Conservation (phyloP, 2,888 invertebrate species). For the Ceriagrion tenellum region DNA sequence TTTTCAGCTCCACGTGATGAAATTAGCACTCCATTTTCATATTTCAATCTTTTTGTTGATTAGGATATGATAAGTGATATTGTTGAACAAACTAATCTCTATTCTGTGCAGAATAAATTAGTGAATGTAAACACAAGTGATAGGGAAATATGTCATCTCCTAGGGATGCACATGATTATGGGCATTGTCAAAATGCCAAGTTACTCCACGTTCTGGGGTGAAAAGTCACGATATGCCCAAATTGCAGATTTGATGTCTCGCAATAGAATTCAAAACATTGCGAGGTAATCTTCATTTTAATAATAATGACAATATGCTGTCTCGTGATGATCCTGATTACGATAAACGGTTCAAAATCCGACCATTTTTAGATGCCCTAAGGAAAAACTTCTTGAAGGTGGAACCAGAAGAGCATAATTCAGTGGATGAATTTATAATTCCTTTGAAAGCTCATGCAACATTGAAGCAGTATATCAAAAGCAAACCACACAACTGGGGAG, state of each 20-base stretch:
- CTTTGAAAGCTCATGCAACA: constrained; percentile 73
- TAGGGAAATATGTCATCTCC: constrained; percentile 72
- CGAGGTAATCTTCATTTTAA: constrained; percentile 56
- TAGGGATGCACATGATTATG: constrained; percentile 72
- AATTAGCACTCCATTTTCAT: constrained; percentile 69
- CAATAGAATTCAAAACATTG: constrained; percentile 72
- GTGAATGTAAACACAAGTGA: constrained; percentile 70
- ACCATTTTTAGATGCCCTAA: constrained; percentile 71
- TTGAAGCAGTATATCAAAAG: constrained; percentile 73
- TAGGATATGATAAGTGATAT: constrained; percentile 70
- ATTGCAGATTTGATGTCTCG: constrained; percentile 72
- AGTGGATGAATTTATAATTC: constrained; percentile 74
- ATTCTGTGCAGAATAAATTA: constrained; percentile 71
- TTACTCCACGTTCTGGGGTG: constrained; percentile 73
- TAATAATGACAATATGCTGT: no score
- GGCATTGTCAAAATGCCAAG: constrained; percentile 72
- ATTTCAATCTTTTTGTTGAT: constrained; percentile 71
- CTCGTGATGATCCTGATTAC: no score
- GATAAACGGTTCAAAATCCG: no score
- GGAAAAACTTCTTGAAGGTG: constrained; percentile 71
- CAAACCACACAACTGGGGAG: constrained; percentile 73
- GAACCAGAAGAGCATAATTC: constrained; percentile 73
- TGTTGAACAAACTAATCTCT: constrained; percentile 72
- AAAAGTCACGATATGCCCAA: constrained; percentile 71
- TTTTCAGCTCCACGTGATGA: no score